Evolutionary conservation across 1,140 invertebrate species (phyloP), one percentile per base, ranked within the genome.

Genomic region (Orussus abietinus): DNA sequence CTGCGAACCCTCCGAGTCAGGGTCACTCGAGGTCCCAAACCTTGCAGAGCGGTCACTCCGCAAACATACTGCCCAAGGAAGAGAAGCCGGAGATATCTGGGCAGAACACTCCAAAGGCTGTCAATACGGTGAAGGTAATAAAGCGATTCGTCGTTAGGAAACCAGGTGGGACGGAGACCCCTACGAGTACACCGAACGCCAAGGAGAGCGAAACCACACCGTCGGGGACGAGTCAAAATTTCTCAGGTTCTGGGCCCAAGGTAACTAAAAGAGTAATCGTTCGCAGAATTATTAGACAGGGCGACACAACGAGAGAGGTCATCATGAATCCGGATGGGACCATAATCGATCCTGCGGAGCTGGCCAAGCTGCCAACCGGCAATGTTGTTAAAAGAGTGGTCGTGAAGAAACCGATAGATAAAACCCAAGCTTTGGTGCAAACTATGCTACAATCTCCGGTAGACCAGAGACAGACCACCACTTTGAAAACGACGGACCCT

Each of bases 381-480:
- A 72, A 74, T n/a, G 64, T 74, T 1, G 71, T 74, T 1, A 74
- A 73, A n/a, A 49, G 69, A 14, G 69, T 74, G 1, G 66, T 74
- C 0, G 64, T 72, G 0, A 72, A 72, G 3, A 68, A 69, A 9
- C 55, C 69, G 1, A 19, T 66, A 0, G 67, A 70, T 15, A 72
- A 70, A 6, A 45, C 35, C 20, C 57, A 64, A 10, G 61, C 47
- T 31, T 34, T 62, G 4, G 54, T 62, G 4, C 64, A 68, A 26
- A 49, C 51, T 9, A 40, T 70, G 1, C 32, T 72, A 6, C 65
- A 68, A 11, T 49, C 46, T 7, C 10, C 40, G 0, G 18, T 54
- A 1, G 55, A 60, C 14, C 48, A 48, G 51, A 40, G 26, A 26
- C 28, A 14, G 1, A n/a, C 45, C 2, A 37, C 4, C 1, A 29